Conservation (phyloP, 2,113 vertebrate species). For the Nesoenas mayeri region DNA sequence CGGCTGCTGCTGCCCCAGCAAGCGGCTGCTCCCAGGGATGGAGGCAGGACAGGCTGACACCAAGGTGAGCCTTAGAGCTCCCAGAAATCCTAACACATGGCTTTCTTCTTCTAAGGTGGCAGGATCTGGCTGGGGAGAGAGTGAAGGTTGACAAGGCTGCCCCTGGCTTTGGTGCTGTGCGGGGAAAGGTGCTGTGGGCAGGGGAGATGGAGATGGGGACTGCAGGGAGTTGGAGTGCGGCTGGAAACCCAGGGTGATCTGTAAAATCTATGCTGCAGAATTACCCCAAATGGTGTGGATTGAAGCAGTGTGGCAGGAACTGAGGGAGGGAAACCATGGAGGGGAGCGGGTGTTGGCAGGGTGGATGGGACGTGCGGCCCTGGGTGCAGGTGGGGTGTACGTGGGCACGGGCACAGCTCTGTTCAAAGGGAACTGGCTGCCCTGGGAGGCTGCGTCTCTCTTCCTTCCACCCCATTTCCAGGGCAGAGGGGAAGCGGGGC, state of each 20-base stretch:
- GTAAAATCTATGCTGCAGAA: neutral
- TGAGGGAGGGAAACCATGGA: neutral
- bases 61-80: neutral
- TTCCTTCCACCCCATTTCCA: constrained; percentile 36
- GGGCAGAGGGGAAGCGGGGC: neutral
- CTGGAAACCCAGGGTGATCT: neutral
- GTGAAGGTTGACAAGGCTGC: neutral
- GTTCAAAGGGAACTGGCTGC: neutral
- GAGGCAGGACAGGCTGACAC: neutral
- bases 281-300: rapidly evolving
- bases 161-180: neutral
- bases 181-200: neutral
- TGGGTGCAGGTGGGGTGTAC: neutral
- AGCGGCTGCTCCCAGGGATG: neutral
- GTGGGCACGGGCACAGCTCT: neutral
- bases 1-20: neutral
- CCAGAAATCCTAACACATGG: neutral
- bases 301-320: neutral
- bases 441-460: neutral
- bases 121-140: neutral
- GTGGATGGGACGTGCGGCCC: neutral
- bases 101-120: neutral
- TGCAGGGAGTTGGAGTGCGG: rapidly evolving
- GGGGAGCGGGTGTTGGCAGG: rapidly evolving
- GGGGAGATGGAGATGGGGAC: neutral